Base-by-base conservation (phyloP, 2,113 vertebrate species). In the Setophaga kirtlandii region DNA sequence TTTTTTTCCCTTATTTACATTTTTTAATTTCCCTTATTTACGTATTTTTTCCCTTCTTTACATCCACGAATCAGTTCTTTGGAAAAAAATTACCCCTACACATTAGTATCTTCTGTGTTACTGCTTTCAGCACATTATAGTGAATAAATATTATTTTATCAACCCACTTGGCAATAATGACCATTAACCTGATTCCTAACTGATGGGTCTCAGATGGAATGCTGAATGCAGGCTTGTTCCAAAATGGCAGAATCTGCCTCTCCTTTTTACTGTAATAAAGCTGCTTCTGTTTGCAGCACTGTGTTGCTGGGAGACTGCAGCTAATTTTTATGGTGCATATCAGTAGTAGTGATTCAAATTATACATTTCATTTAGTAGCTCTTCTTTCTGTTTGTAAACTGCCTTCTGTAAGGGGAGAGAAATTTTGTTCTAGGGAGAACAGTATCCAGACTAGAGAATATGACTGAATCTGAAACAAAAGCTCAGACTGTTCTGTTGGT, bases 281-380 rank as follows among this genome's bases (percentile, higher is more conserved):
- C 86, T 87, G 90, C 68, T 91, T 88, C 88, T 93, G 74, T 83
- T 93, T 79, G 27, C 52, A 84, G 78, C 44, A 25, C 47, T 74
- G 63, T 83, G 69, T 96, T 96, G 93, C 92, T 93, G 93, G 90
- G 96, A 97, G 46, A 96, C 90, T 89, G 75, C 84, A 95, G 83
- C 96, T 96, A 49, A 93, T 96, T 96, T 96, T 96, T 89, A 73
- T 83, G 91, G 46, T 14, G 52, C 63, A 60, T 76, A 73, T 97
- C 83, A 90, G 78, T 89, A 80, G 67, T 39, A 71, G 44, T 69
- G 65, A 87, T 83, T 96, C 76, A 91, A 86, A 90, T 95, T 68
- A 89, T 14, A 87, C 62, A 83, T 91, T 95, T 96, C 11, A 47
- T 46, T 65, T 80, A 91, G 62, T 71, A 85, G 76, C 41, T 94